Percentiles rank a stretch among this genome's conserved stretches.
Conservation (phyloP, 1,140 invertebrate genomes). For the Cheumatopsyche charites region DNA sequence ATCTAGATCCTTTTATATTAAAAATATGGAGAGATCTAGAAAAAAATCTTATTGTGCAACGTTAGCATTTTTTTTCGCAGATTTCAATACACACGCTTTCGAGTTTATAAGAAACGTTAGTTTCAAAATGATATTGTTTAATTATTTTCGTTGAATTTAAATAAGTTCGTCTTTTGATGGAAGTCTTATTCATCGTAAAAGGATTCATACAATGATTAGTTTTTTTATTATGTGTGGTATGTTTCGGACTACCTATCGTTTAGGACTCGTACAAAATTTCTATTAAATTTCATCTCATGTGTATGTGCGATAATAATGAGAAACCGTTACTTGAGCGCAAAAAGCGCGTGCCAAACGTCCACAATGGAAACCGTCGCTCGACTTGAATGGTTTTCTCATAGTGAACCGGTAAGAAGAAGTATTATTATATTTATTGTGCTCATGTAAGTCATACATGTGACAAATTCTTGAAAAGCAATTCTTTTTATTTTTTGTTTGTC, state of each 20-base stretch:
- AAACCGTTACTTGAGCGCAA: slow-evolving; percentile 28
- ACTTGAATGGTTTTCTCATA: too few species aligned
- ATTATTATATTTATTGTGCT: too few species aligned
- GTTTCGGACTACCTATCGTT: background rate
- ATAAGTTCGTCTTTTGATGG: too few species aligned
- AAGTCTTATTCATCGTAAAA: too few species aligned
- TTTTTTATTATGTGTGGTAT: too few species aligned
- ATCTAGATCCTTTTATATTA: background rate
- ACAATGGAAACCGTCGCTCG: slow-evolving; percentile 1
- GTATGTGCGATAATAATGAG: slow-evolving; percentile 17
- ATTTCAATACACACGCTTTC: background rate
- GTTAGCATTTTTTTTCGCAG: background rate
- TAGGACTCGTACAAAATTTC: background rate
- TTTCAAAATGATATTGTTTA: too few species aligned
- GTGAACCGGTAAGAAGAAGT: too few species aligned
- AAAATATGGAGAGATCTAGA: slow-evolving; percentile 13
- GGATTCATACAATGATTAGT: too few species aligned
- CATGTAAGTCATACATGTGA: too few species aligned
- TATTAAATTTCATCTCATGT: background rate
- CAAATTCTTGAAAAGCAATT: too few species aligned
- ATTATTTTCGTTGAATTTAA: too few species aligned
- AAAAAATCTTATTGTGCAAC: slow-evolving; percentile 12
- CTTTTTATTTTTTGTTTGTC: too few species aligned
- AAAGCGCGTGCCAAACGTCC: slow-evolving; percentile 14
- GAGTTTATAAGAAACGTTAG: background rate